Evolutionary conservation across 2,888 invertebrate species (phyloP).

Genomic region (Lasius platythorax): DNA sequence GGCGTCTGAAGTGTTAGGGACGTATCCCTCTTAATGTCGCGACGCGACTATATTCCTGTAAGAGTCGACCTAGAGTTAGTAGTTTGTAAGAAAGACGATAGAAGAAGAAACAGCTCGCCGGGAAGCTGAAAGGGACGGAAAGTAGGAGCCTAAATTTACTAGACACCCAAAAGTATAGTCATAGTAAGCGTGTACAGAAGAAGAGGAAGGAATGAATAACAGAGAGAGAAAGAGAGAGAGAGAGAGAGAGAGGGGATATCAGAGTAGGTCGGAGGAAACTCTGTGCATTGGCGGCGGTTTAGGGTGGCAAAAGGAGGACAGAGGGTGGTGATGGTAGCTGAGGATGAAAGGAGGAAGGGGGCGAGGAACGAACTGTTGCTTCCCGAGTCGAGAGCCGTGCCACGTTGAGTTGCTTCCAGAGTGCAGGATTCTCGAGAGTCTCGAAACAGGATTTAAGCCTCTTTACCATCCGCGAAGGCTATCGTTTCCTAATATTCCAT

Average conservation of each 20-base stretch:
- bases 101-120: neutral
- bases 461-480: conserved; percentile 71
- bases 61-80: conserved; percentile 51
- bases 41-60: conserved; percentile 48
- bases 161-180: conserved; percentile 73
- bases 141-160: conserved; percentile 74
- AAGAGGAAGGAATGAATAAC: conserved; percentile 36
- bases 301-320: conserved; percentile 76
- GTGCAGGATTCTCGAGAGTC: conserved; percentile 79
- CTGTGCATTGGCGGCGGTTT: conserved; percentile 76
- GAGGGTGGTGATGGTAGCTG: conserved; percentile 70
- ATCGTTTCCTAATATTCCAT: conserved; percentile 65
- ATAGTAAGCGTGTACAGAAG: conserved; percentile 47
- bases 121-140: conserved; percentile 22
- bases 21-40: conserved; percentile 73
- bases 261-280: conserved; percentile 65
- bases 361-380: conserved; percentile 84
- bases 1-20: conserved; percentile 76
- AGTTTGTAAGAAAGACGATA: conserved; percentile 27
- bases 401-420: conserved; percentile 69
- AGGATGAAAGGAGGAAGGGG: conserved; percentile 62
- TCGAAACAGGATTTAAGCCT: conserved; percentile 78
- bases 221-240: conserved; percentile 34
- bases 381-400: conserved; percentile 78
- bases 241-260: conserved; percentile 47